Percentiles rank a stretch among this genome's conserved stretches.
Evolutionary conservation across 2,888 invertebrate genomes (phyloP).

Genomic region (Melikaiella ostensackeni): DNA sequence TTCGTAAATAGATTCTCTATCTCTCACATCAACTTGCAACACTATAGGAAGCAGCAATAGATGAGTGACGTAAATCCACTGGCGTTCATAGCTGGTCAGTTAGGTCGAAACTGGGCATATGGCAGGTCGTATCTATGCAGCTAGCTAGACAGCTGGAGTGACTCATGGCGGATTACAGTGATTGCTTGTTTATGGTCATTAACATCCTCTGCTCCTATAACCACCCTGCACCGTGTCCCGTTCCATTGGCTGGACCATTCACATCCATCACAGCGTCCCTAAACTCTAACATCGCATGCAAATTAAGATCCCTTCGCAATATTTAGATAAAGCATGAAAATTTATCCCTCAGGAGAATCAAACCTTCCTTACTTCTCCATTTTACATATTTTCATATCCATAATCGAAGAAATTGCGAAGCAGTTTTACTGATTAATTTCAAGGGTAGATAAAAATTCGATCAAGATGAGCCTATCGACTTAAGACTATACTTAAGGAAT

Average conservation of each 20-base stretch:
- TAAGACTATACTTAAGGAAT: not conserved
- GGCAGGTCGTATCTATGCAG: conserved; percentile 73
- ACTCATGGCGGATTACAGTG: conserved; percentile 77
- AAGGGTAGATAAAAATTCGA: not conserved
- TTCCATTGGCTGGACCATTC: not conserved
- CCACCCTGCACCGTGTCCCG: conserved; percentile 69
- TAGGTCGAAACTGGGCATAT: conserved; percentile 62
- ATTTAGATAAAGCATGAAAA: not conserved
- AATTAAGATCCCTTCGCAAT: not conserved
- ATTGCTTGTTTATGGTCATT: conserved; percentile 78
- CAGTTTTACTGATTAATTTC: not conserved
- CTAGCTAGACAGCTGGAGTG: conserved; percentile 75
- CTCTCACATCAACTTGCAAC: not conserved
- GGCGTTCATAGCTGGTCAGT: conserved; percentile 11
- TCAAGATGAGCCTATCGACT: not conserved
- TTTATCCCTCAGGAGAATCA: too few relatives aligned
- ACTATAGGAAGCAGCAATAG: not conserved
- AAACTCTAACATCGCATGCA: not conserved
- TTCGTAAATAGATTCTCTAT: not conserved
- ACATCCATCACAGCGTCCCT: not conserved
- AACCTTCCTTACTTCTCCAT: too few relatives aligned
- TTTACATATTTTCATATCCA: too few relatives aligned
- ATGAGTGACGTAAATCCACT: conserved; percentile 17
- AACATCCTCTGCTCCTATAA: conserved; percentile 77
- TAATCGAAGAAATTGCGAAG: not conserved